Base-by-base conservation (phyloP, 2,797 vertebrate species). In the Mormyrus hasselquistii region DNA sequence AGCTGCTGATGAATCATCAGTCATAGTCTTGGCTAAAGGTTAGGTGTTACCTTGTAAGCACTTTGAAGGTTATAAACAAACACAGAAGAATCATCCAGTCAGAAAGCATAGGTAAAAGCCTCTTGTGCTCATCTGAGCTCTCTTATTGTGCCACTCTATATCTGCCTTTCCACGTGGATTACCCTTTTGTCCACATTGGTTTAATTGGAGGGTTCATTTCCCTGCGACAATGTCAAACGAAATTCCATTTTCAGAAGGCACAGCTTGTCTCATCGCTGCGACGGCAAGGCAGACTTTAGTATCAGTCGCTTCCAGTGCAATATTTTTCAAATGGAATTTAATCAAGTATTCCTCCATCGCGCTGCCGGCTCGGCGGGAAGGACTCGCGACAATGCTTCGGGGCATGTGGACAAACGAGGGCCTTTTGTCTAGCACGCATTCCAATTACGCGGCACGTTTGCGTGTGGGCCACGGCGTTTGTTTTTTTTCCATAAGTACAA, bases 61-160 rank as follows among this genome's bases (percentile, higher is more conserved):
- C 47, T 84, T 50, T 50, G 85, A 29, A 84, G 47, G 82, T 49
- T 50, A 49, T 47, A 84, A 84, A 84, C 8, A 49, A 10, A 44
- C 8, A 84, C 82, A 84, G 82, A 84, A 84, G 19, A 47, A 49
- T 25, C 82, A 84, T 50, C 82, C 19, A 84, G 47, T 25, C 41
- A 84, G 82, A 84, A 50, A 84, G 9, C 41, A 84, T 49, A 50
- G 44, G 47, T 84, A 44, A 41, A 50, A 6, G 19, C 47, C 82
- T 84, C 16, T 25, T 25, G 22, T 47, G 10, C n/a, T 82, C 76
- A 82, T 84, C 82, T 49, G 8, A 79, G 82, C 82, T 49, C 44
- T 49, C 44, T 84, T 94, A 95, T 95, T 95, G 92, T 92, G 94
- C 47, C 92, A 93, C 93, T 92, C 92, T 92, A 91, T 90, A 91